Base-by-base conservation (phyloP, 2,888 invertebrate genomes). In the Diaperis boleti region DNA sequence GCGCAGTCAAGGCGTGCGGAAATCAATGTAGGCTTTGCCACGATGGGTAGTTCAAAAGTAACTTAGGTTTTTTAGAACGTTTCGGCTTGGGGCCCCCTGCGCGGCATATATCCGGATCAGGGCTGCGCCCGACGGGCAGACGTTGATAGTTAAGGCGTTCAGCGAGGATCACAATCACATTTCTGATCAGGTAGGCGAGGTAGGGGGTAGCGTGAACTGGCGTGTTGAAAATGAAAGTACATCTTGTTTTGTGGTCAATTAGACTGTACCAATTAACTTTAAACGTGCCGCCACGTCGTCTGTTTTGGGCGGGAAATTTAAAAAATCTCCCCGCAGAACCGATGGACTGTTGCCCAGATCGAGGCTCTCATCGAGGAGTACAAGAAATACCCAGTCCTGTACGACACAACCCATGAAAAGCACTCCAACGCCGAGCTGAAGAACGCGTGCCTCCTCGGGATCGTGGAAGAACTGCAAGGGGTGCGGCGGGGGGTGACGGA, bases 101-200 rank as follows among this genome's bases (percentile, higher is more conserved):
- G n/a, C 15, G 6, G 41, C 41, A 8, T 41, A 11, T 5, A 41
- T 41, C 18, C n/a, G 13, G 1, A 3, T 41, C 17, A 6, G 41
- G 8, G 41, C 17, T 15, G 15, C 41, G 2, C 17, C 17, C 8
- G 17, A 17, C 3, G 41, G 41, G 3, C 11, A 41, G 2, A n/a
- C 17, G n/a, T n/a, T 41, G 17, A 18, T 17, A 4, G 17, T 41
- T 6, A 41, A 41, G n/a, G 18, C 17, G n/a, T 41, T 41, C 41
- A 41, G 18, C 17, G 41, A 41, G n/a, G n/a, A 41, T n/a, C 41
- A 41, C 7, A 41, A 41, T 17, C 41, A 41, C n/a, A 13, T n/a
- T 5, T 17, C 8, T 7, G 17, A 3, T 1, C 41, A 41, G 17
- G 41, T 41, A 17, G 3, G 14, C 15, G 8, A n/a, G n/a, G n/a